phyloP scores from a whole-genome alignment of 2,113 vertebrate species.

The Piaya cayana region DNA sequence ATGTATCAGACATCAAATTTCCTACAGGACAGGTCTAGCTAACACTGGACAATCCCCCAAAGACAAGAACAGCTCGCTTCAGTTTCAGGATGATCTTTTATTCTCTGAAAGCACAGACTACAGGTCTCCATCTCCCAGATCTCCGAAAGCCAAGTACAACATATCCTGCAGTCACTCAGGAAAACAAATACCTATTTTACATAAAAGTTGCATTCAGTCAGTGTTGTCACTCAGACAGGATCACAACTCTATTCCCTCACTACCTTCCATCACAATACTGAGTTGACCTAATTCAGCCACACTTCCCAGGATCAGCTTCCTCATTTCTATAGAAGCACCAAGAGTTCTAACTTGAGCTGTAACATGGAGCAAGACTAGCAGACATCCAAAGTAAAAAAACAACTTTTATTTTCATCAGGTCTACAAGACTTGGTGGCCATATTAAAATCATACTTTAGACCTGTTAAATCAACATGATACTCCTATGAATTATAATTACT shows the following conservation, averaged over 20 bases:
- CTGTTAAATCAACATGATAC: not conserved
- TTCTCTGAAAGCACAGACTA: not conserved
- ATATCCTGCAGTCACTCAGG: not conserved
- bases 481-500: not conserved
- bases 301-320: not conserved
- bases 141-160: not conserved
- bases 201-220: not conserved
- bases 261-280: not conserved
- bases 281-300: not conserved
- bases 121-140: not conserved
- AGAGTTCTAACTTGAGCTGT: not conserved
- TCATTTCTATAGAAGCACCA: not conserved
- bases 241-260: not conserved
- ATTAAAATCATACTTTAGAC: not conserved
- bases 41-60: not conserved
- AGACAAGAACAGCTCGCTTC: not conserved
- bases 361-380: rapidly evolving
- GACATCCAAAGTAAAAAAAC: not conserved
- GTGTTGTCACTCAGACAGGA: not conserved
- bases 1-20: not conserved
- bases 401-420: not conserved
- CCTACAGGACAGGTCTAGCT: not conserved
- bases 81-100: not conserved
- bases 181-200: not conserved
- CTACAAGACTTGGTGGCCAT: not conserved